phyloP scores from a whole-genome alignment of 1,140 invertebrate genomes.

The Arion vulgaris region DNA sequence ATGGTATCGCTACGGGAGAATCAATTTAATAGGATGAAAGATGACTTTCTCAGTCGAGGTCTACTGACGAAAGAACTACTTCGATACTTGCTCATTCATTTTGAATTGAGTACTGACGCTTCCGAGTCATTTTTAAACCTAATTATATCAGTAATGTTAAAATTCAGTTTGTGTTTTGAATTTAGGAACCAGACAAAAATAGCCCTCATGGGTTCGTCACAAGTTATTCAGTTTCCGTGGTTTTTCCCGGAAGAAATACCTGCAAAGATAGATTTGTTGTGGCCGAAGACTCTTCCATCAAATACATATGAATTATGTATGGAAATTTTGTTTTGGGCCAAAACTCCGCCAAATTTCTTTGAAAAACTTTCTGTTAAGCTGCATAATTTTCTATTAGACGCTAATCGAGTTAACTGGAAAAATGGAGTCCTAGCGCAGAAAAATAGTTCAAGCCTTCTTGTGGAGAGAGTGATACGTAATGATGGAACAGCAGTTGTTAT shows the following conservation, averaged over 20 bases:
- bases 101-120: slow-evolving; percentile 58
- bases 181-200: slow-evolving; percentile 49
- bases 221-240: slow-evolving; percentile 66
- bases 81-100: slow-evolving; percentile 60
- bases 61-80: slow-evolving; percentile 64
- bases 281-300: slow-evolving; percentile 53
- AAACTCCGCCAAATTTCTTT: slow-evolving; percentile 66
- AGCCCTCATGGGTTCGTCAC: slow-evolving; percentile 47
- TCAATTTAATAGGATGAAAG: slow-evolving; percentile 59
- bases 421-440: slow-evolving; percentile 59
- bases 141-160: slow-evolving; percentile 58
- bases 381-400: slow-evolving; percentile 55
- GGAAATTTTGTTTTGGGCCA: slow-evolving; percentile 57
- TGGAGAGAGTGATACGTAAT: slow-evolving; percentile 49
- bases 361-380: slow-evolving; percentile 64
- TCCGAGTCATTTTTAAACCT: slow-evolving; percentile 58
- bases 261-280: slow-evolving; percentile 46
- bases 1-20: slow-evolving; percentile 45
- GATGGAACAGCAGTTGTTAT: slow-evolving; percentile 48
- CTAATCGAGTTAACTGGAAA: slow-evolving; percentile 62
- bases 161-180: slow-evolving; percentile 68
- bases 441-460: slow-evolving; percentile 56
- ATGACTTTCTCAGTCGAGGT: slow-evolving; percentile 60
- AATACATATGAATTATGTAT: slow-evolving; percentile 58
- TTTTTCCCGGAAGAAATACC: slow-evolving; percentile 58